Evolutionary conservation across 2,113 vertebrate genomes (phyloP), one percentile per base, ranked within the genome.

Genomic region (Phrynosoma blainvillii): DNA sequence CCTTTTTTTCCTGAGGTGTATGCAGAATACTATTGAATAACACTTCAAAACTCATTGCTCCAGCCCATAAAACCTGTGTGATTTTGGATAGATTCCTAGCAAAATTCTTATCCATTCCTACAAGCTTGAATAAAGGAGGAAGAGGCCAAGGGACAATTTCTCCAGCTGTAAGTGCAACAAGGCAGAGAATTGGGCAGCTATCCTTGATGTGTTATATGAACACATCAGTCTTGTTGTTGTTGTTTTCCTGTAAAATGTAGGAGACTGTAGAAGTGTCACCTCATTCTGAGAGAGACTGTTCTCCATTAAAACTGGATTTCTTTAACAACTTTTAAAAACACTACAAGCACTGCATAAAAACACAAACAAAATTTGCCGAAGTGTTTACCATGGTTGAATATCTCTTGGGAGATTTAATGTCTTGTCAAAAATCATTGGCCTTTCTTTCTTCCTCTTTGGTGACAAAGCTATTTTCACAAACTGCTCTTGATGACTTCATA

Each of bases 341-440:
- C 68, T 27, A 70, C 27, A 59, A 25, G 76, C 84, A 88, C 68
- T 81, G 70, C 65, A 94, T 90, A 94, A 94, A 94, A 92, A 87
- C 89, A 93, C 78, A 76, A 87, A 87, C 90, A 96, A 92, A 95
- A 93, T 87, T 93, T 86, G 89, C 86, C 93, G 14, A 92, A 91
- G 36, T 91, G 86, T 95, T 97, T 95, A 94, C 89, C 94, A 93
- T 93, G 92, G 93, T 85, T 85, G 86, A 91, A 93, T 92, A 92
- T 94, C 92, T 87, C 90, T 91, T 90, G 87, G 70, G 87, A 95
- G 93, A 96, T 96, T 97, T 96, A 95, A 66, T 90, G 77, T 25
- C 82, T 92, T 91, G 89, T 95, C 95, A 94, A 96, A 95, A 95
- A 94, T 95, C 91, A 94, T 93, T 95, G 92, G 88, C 80, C 89